Percentiles rank a stretch among this genome's conserved stretches.
Evolutionary conservation across 2,113 vertebrate genomes (phyloP).

Genomic region (Ancistrus triradiatus): DNA sequence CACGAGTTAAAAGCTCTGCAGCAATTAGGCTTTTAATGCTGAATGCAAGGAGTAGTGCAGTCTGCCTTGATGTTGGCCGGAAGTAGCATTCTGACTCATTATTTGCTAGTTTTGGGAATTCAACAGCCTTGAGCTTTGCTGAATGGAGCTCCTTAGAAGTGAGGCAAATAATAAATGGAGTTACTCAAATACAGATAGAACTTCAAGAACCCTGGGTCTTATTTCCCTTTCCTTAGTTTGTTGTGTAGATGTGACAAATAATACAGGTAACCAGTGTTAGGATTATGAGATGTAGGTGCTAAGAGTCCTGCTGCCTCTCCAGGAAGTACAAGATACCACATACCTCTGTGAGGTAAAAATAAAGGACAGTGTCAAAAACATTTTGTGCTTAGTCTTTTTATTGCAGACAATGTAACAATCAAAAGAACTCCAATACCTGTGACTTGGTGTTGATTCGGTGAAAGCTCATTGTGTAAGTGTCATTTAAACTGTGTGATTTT

Average conservation of each 20-base stretch:
- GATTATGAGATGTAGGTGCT: constrained; percentile 47
- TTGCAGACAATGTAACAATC: constrained; percentile 52
- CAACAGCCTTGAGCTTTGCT: constrained; percentile 26
- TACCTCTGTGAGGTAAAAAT: constrained; percentile 71
- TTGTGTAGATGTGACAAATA: constrained; percentile 42
- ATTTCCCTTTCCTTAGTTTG: constrained; percentile 39
- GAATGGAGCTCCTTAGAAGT: constrained; percentile 38
- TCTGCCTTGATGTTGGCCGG: constrained; percentile 1
- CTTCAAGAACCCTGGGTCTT: too few relatives aligned
- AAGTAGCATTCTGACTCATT: constrained; percentile 16
- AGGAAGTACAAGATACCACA: constrained; percentile 48
- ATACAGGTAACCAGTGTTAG: constrained; percentile 24
- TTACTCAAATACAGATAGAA: too few relatives aligned
- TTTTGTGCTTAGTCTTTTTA: constrained; percentile 39
- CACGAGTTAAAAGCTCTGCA: constrained; percentile 35
- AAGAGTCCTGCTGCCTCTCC: constrained; percentile 54
- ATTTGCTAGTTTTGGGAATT: constrained; percentile 32
- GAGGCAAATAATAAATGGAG: constrained; percentile 16
- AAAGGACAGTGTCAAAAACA: constrained; percentile 44
- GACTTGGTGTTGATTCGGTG: constrained; percentile 65
- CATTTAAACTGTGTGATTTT: constrained; percentile 55
- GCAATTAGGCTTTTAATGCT: constrained; percentile 33
- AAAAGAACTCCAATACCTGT: constrained; percentile 63
- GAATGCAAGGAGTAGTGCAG: constrained; percentile 32
- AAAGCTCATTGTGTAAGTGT: constrained; percentile 67